A percentile compares a stretch with the other conserved stretches of the same genome.
phyloP scores from a whole-genome alignment of 2,888 invertebrate genomes.

The Clanis bilineata region DNA sequence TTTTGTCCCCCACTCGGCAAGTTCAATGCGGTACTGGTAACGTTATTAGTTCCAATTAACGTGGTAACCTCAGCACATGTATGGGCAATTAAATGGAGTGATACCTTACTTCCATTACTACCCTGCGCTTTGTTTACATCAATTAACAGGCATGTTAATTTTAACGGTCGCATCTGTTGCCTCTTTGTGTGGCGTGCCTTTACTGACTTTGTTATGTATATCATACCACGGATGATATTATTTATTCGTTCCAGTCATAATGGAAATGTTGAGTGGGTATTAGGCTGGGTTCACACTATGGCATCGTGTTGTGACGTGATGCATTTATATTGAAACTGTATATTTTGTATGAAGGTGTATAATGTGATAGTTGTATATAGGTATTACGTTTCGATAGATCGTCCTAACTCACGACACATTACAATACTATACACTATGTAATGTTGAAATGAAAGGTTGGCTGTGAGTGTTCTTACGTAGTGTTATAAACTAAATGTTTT shows the following conservation, averaged over 20 bases:
- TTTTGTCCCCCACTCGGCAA: conserved; percentile 31
- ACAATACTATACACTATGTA: too few species aligned
- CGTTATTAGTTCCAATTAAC: conserved; percentile 79
- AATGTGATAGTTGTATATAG: too few species aligned
- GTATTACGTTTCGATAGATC: too few species aligned
- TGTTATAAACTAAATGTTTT: too few species aligned
- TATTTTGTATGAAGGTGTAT: too few species aligned
- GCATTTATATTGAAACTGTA: too few species aligned
- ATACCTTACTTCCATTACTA: conserved; percentile 80
- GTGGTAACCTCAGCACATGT: conserved; percentile 77
- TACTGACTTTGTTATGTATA: conserved; percentile 37
- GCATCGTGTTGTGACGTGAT: too few species aligned
- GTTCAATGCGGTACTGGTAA: conserved; percentile 60
- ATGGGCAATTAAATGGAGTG: conserved; percentile 79
- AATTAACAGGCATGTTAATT: conserved; percentile 74
- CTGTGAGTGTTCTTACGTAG: background rate
- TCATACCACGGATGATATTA: conserved; percentile 33
- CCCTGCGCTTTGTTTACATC: conserved; percentile 73
- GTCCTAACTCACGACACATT: too few species aligned
- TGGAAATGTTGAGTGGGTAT: conserved; percentile 9
- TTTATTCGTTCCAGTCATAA: conserved; percentile 30
- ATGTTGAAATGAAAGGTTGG: too few species aligned
- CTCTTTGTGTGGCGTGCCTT: conserved; percentile 46
- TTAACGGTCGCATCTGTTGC: conserved; percentile 61
- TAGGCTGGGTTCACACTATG: too few species aligned